Base-by-base conservation (phyloP, 2,113 vertebrate species). In the Manacus vitellinus region DNA sequence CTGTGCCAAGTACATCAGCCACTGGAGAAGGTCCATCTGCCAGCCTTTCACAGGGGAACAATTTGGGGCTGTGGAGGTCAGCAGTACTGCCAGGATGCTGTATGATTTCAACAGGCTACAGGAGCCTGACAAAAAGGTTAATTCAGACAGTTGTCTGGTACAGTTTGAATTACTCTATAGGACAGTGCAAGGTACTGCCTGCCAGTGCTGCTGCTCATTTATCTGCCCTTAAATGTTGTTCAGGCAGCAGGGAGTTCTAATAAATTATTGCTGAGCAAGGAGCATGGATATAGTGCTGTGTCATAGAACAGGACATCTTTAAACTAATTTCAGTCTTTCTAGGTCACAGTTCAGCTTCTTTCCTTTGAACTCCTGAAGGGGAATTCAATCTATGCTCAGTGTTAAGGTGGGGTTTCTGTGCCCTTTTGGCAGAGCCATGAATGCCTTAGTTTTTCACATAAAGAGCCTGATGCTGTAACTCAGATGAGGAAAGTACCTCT, bases 391-490 rank as follows among this genome's bases (percentile, higher is more conserved):
- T 61, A 6, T 3, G 6, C 39, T 44, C 44, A 55, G 21, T 27
- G n/a, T 56, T 59, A 92, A 51, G 22, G 22, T 71, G 18, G 10
- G 14, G 54, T 52, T 41, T 27, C 47, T 33, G 37, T 63, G 6
- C 10, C 19, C 39, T 37, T 94, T 88, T 83, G 49, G 54, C 63
- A 78, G 77, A 74, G 49, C 51, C 35, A 72, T 67, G 35, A 85
- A 80, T 61, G 30, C 41, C 62, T 96, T 95, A 49, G 67, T 96
- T 97, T 98, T 94, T 96, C 88, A 92, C 88, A 82, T 12, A 67
- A 23, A 84, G 59, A 95, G 65, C 49, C 67, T 92, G 82, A 83
- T 72, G 74, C 12, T 35, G 18, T 77, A 91, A 87, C 17, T 93
- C 89, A 86, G 25, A 52, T 9, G 62, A 70, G 43, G 70, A 79